Evolutionary conservation across 2,113 vertebrate species (phyloP).

Genomic region (Ailuropoda melanoleuca): DNA sequence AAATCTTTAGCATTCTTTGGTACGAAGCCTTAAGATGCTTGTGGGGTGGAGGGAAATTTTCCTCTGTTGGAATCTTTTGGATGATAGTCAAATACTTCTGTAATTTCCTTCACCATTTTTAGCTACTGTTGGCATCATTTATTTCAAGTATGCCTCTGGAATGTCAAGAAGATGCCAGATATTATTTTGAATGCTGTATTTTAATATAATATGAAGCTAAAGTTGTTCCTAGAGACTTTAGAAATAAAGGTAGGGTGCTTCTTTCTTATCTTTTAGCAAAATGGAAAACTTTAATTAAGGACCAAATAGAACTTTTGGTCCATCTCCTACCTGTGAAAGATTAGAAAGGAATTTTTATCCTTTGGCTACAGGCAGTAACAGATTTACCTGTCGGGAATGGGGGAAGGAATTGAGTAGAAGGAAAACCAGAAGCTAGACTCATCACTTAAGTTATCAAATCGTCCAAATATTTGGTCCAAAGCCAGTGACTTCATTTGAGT

Average conservation of each 20-base stretch:
- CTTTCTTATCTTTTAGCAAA: neutral
- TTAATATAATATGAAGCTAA: slow-evolving; percentile 30
- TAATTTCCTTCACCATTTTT: slow-evolving; percentile 74
- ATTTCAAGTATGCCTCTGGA: slow-evolving; percentile 66
- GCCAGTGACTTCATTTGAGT: neutral
- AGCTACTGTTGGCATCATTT: slow-evolving; percentile 59
- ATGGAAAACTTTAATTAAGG: slow-evolving; percentile 42
- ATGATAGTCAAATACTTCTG: slow-evolving; percentile 70
- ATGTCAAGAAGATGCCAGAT: slow-evolving; percentile 62
- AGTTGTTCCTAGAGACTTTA: slow-evolving; percentile 41
- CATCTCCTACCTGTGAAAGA: slow-evolving; percentile 41
- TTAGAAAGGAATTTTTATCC: slow-evolving; percentile 59
- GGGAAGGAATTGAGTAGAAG: neutral
- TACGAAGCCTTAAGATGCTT: neutral
- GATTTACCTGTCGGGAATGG: neutral
- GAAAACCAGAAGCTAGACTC: slow-evolving; percentile 12
- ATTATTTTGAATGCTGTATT: slow-evolving; percentile 55
- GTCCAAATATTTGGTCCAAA: neutral
- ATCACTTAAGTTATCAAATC: neutral
- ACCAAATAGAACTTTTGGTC: neutral
- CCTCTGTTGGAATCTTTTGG: slow-evolving; percentile 67
- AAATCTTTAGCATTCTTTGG: slow-evolving; percentile 62
- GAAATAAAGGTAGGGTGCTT: neutral
- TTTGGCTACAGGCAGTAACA: neutral
- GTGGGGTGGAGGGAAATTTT: neutral